phyloP scores from a whole-genome alignment of 2,113 vertebrate species.

The Poeciliopsis retropinna region DNA sequence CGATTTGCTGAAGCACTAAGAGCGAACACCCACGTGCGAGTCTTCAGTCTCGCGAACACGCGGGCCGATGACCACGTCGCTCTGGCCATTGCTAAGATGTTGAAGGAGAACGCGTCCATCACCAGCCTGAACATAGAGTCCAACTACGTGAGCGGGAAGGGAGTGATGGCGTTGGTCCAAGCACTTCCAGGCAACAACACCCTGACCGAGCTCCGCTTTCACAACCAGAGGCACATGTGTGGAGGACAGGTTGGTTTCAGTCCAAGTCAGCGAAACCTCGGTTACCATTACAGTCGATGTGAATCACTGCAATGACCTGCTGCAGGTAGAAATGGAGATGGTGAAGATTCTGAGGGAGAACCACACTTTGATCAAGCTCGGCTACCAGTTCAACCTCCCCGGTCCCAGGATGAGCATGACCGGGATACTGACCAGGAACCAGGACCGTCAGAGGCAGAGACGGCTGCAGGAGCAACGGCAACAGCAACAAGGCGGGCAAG shows the following conservation, averaged over 20 bases:
- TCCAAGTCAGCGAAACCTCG: neutral
- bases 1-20: slow-evolving; percentile 90
- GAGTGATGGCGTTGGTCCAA: slow-evolving; percentile 90
- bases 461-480: slow-evolving; percentile 90
- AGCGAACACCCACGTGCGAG: slow-evolving; percentile 86
- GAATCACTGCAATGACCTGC: neutral
- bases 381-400: slow-evolving; percentile 95
- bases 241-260: slow-evolving; percentile 81
- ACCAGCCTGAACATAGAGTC: slow-evolving; percentile 92
- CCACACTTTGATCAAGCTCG: slow-evolving; percentile 89
- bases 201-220: slow-evolving; percentile 94
- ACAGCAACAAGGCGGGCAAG: slow-evolving; percentile 70
- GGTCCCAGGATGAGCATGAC: slow-evolving; percentile 98
- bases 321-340: slow-evolving; percentile 96
- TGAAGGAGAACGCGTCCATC: slow-evolving; percentile 88
- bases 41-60: slow-evolving; percentile 93
- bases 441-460: slow-evolving; percentile 94
- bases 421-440: slow-evolving; percentile 93
- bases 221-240: slow-evolving; percentile 98
- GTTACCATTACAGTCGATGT: too few relatives aligned
- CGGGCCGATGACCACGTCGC: slow-evolving; percentile 89
- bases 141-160: slow-evolving; percentile 94
- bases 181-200: slow-evolving; percentile 87
- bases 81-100: slow-evolving; percentile 88
- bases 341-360: slow-evolving; percentile 92